These are phyloP conservation scores for Epinephelus fuscoguttatus DNA, from an alignment of 2,113 vertebrate genomes.

Conservation along the genomic window DNA sequence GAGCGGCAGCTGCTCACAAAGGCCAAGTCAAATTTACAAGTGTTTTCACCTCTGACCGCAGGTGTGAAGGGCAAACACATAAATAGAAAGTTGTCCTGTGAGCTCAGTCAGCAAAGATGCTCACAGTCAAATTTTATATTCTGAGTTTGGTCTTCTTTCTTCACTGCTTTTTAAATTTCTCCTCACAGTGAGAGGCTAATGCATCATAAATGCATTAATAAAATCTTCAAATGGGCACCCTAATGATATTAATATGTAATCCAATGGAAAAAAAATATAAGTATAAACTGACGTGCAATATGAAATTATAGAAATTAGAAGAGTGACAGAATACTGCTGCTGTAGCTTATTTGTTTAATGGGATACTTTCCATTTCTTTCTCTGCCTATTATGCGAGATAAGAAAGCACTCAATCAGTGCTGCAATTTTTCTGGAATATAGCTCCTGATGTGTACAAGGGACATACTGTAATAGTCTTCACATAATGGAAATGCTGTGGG, in stretches of 20 bases:
- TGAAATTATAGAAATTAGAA: constrained; percentile 23
- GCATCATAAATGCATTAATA: constrained; percentile 25
- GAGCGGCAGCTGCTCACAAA: background rate
- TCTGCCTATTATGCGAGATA: constrained; percentile 36
- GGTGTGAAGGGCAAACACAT: background rate
- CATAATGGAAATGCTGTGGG: constrained; percentile 46
- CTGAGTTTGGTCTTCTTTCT: background rate
- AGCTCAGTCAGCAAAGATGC: background rate
- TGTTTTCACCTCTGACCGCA: background rate
- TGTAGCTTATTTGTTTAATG: constrained; percentile 1
- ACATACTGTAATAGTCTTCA: constrained; percentile 27
- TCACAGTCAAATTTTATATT: background rate
- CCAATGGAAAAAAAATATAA: constrained; percentile 13
- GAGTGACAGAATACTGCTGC: background rate
- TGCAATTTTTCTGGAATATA: constrained; percentile 31
- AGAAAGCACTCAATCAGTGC: constrained; percentile 46
- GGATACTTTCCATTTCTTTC: constrained; percentile 25
- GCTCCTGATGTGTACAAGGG: constrained; percentile 26
- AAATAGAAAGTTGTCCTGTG: background rate
- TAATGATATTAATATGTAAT: constrained; percentile 47
- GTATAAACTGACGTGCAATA: constrained; percentile 35
- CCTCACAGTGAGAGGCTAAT: background rate
- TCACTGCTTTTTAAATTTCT: constrained; percentile 1
- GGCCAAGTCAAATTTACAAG: background rate
- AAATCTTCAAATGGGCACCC: constrained; percentile 14